Base-by-base conservation (phyloP, 2,797 vertebrate species). In the Bradypodion ventrale region DNA sequence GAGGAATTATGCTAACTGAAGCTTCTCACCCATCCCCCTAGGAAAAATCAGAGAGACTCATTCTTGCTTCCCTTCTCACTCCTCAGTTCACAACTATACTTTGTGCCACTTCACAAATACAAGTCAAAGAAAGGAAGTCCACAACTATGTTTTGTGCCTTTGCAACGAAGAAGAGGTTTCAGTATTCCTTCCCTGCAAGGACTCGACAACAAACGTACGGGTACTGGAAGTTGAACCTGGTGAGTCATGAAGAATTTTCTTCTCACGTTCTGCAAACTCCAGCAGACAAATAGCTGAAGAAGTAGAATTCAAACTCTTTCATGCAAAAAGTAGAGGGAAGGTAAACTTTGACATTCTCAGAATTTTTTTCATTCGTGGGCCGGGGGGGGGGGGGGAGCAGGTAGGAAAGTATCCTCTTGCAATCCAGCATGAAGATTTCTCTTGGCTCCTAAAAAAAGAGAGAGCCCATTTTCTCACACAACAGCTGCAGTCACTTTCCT, bases 211-310 rank as follows among this genome's bases (percentile, higher is more conserved):
- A 40, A 42, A 37, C n/a, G 29, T 8, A 27, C 25, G 10, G 2
- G 16, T 56, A 59, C 8, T 75, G 60, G 82, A 56, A 66, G 62
- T 23, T 29, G 49, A 59, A 56, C 13, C 35, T 46, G 27, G 21
- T 63, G 32, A 82, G 40, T 27, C 37, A 73, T 9, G 27, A 75
- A 29, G 7, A 72, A 63, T 82, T 49, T 78, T 63, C 37, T 82
- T 74, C n/a, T 82, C 60, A 35, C 27, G 69, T 83, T 68, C 29
- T 83, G 62, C 35, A 69, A 56, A 77, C 29, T 21, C 46, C 49
- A 77, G 6, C 29, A 77, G 74, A 19, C 29, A 65, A 44, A 69
- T 21, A 19, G 65, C 49, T 78, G 65, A 52, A 69, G 25, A n/a
- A 25, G 44, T 27, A 13, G 8, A 65, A 78, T 65, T 65, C 40